These are phyloP conservation scores for Rhynchonycteris naso DNA, from an alignment of 2,797 vertebrate species.

Conservation along the genomic window DNA sequence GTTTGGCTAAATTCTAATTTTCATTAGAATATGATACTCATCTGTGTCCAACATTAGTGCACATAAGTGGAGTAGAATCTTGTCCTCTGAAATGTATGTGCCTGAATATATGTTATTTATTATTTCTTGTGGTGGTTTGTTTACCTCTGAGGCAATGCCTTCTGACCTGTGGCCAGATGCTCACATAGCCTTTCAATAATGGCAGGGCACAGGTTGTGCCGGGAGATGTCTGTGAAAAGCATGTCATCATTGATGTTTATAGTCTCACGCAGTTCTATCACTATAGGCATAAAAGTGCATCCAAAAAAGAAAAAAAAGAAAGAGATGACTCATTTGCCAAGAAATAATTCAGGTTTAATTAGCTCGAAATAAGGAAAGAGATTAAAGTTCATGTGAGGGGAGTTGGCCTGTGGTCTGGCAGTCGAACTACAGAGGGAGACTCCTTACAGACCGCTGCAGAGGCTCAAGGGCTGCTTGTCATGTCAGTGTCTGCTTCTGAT, in stretches of 20 bases:
- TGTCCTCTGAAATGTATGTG: background rate
- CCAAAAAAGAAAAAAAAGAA: background rate
- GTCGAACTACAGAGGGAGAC: background rate
- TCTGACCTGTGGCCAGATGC: background rate
- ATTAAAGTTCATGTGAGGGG: background rate
- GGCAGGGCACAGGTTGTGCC: background rate
- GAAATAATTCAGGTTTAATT: background rate
- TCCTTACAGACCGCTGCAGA: rapidly evolving
- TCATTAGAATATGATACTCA: background rate
- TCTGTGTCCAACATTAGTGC: background rate
- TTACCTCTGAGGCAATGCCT: background rate
- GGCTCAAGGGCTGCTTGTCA: no score
- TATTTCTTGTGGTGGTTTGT: background rate
- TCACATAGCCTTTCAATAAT: conserved; percentile 53
- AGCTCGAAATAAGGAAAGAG: background rate
- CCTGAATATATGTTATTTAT: background rate
- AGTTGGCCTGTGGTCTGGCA: background rate
- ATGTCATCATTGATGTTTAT: background rate
- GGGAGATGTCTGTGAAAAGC: background rate
- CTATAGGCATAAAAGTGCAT: background rate
- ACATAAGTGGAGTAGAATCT: background rate
- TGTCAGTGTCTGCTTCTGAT: background rate
- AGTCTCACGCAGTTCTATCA: background rate
- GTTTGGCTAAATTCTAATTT: background rate
- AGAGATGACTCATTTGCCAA: background rate